Percentiles rank a stretch among this genome's conserved stretches.
Evolutionary conservation across 1,140 invertebrate genomes (phyloP).

Genomic region (Halotydeus destructor): DNA sequence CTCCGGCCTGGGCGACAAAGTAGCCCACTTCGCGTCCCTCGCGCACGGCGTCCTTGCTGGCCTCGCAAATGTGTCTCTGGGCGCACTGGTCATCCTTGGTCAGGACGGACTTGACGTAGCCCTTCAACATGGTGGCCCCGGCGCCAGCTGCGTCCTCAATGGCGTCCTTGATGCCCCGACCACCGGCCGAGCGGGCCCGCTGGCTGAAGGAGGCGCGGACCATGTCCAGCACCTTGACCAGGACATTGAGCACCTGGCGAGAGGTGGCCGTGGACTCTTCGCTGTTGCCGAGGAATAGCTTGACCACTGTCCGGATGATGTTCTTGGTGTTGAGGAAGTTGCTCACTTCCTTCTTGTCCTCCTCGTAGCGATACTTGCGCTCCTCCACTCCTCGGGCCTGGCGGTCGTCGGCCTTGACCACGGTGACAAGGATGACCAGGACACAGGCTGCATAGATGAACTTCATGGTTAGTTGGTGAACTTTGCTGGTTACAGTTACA

Average conservation of each 20-base stretch:
- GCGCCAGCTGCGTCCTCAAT: conserved; percentile 19
- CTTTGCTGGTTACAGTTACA: too few species aligned
- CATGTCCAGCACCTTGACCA: conserved; percentile 13
- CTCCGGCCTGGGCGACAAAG: conserved; percentile 74
- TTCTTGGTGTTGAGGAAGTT: conserved; percentile 20
- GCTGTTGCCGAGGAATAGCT: conserved; percentile 19
- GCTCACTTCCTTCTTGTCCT: conserved; percentile 17
- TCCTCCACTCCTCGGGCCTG: conserved; percentile 2
- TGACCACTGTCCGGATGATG: conserved; percentile 19
- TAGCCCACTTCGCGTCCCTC: conserved; percentile 54
- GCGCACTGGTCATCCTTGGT: conserved; percentile 55
- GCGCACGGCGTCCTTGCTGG: conserved; percentile 56
- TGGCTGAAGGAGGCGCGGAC: neutral
- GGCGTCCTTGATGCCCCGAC: conserved; percentile 14
- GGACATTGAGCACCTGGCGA: conserved; percentile 18
- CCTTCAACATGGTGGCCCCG: conserved; percentile 27
- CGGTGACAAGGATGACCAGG: too few species aligned
- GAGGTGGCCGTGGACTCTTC: conserved; percentile 20
- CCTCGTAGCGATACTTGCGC: conserved; percentile 4
- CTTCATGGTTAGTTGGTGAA: too few species aligned
- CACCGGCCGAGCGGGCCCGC: neutral
- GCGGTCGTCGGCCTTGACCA: too few species aligned
- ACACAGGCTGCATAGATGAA: too few species aligned
- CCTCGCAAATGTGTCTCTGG: conserved; percentile 62
- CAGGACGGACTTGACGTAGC: conserved; percentile 58